These are phyloP conservation scores for Athalia rosae DNA, from an alignment of 2,888 invertebrate genomes.

Conservation along the genomic window DNA sequence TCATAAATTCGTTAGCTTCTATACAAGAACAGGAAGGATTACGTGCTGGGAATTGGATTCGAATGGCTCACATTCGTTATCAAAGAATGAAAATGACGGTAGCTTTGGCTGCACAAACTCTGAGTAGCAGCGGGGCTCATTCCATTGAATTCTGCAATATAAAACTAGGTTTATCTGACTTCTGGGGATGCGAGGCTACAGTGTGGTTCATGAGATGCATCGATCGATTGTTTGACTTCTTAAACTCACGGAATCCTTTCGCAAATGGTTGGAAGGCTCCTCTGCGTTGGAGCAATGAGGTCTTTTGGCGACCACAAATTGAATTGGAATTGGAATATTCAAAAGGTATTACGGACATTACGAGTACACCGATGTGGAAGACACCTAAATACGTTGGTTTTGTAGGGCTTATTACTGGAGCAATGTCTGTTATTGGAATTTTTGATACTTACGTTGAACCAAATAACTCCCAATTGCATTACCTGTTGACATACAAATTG, in stretches of 20 bases:
- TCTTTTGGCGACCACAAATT: conserved; percentile 35
- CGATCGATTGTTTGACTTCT: conserved; percentile 55
- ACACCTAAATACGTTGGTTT: conserved; percentile 47
- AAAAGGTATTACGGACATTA: not conserved
- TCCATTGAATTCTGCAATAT: conserved; percentile 50
- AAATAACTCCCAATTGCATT: too few relatives aligned
- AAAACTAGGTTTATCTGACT: conserved; percentile 33
- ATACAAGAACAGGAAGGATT: conserved; percentile 45
- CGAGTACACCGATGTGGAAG: conserved; percentile 28
- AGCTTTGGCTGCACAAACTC: conserved; percentile 56
- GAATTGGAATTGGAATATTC: not conserved
- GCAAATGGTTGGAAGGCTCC: conserved; percentile 55
- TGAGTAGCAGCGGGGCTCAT: conserved; percentile 58
- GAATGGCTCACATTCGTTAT: conserved; percentile 47
- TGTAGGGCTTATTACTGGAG: conserved; percentile 38
- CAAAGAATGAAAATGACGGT: conserved; percentile 55
- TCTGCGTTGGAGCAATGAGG: conserved; percentile 49
- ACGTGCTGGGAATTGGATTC: conserved; percentile 48
- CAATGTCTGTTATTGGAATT: too few relatives aligned
- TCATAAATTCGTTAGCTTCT: conserved; percentile 2
- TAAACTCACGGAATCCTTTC: conserved; percentile 55
- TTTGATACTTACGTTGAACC: too few relatives aligned
- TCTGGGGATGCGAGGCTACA: conserved; percentile 51
- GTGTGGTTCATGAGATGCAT: conserved; percentile 53
- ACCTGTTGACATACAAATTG: too few relatives aligned